phyloP scores from a whole-genome alignment of 2,797 vertebrate species.

The Hapalemur alaotrensis region DNA sequence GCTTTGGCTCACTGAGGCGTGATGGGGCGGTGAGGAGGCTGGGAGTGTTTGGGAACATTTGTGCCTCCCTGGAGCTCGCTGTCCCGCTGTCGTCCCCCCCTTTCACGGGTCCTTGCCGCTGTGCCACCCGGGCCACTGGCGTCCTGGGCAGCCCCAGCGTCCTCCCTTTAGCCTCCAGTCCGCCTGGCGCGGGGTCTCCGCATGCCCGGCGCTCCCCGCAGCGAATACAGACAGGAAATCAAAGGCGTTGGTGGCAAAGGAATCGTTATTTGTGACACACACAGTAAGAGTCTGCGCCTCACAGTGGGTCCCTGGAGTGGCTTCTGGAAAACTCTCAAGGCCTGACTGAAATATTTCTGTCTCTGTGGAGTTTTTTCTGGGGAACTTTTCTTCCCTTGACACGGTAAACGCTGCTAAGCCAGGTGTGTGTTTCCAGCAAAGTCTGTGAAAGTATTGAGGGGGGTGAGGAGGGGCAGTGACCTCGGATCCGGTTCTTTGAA shows the following conservation, averaged over 20 bases:
- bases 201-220: not conserved
- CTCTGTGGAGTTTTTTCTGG: not conserved
- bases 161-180: not conserved
- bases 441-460: not conserved
- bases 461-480: not conserved
- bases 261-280: not conserved
- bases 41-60: not conserved
- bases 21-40: not conserved
- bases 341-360: not conserved
- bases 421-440: not conserved
- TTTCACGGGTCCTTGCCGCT: not conserved
- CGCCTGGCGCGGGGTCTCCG: not conserved
- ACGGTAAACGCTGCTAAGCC: not conserved
- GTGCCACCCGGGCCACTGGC: not conserved
- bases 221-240: not conserved
- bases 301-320: not conserved
- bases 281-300: not conserved
- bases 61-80: not conserved
- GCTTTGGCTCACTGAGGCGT: not conserved
- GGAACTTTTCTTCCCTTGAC: not conserved
- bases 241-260: not conserved
- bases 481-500: not conserved
- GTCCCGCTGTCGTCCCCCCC: not conserved
- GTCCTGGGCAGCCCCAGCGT: not conserved
- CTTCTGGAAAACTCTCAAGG: not conserved